Evolutionary conservation across 2,888 invertebrate species (phyloP), one percentile per base, ranked within the genome.

Genomic region (Limenitis arthemis): DNA sequence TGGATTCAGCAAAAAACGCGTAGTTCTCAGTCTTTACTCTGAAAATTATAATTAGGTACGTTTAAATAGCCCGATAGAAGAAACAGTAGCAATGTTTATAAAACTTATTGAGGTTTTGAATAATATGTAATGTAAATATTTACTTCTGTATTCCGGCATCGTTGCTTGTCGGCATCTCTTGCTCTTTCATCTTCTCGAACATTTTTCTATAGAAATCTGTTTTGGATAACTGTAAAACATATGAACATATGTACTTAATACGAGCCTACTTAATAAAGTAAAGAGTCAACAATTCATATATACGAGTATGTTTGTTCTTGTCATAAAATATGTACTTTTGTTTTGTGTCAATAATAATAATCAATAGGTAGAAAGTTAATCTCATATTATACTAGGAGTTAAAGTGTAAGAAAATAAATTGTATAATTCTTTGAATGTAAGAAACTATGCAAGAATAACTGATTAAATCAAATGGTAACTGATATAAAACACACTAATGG

Each of bases 1-100:
- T 93, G 1, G 95, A 95, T 83, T 97, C 97, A 92, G 95, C 95
- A 36, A 97, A 86, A 73, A 92, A 97, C 0, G 96, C 97, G 75
- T 94, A 97, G 62, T 88, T 77, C 28, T 68, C 73, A 1, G 63
- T 66, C 37, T 74, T 59, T 8, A 67, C 68, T 55, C 68, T 70
- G 58, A 36, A 31, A 39, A n/a, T n/a, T 9, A n/a, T 30, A 12
- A n/a, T 31, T 8, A 28, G 11, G 8, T 6, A 5, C 12, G 11
- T 7, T 0, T 6, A 37, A 6, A 8, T 30, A 37, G 9, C 9
- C 1, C 9, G 11, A 36, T n/a, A n/a, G 36, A 5, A 36, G 11
- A 3, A n/a, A 9, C 36, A 5, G 11, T 5, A 1, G 5, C 11
- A 37, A 37, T 8, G 6, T 11, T 11, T 37, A 20, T 5, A 9